Evolutionary conservation across 2,888 invertebrate genomes (phyloP), one percentile per base, ranked within the genome.

Genomic region (Mylabris sibirica): DNA sequence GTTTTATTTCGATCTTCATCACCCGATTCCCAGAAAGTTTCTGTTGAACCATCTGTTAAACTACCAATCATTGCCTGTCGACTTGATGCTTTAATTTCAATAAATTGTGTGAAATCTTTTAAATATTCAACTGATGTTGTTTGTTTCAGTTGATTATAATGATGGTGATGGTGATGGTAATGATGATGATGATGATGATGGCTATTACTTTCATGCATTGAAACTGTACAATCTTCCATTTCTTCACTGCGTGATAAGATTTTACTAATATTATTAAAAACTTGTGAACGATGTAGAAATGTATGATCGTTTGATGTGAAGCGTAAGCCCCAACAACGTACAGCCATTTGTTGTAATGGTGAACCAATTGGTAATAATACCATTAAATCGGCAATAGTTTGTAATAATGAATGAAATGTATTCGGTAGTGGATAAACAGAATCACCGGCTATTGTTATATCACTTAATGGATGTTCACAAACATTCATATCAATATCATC

Each of bases 1-100:
- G 95, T 92, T 83, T 96, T 96, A 83, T 96, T 97, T 67, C 94
- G 88, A 85, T 99, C 98, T 81, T 98, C 98, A 79, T 98, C 98
- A 0, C 97, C 98, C 44, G 97, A 97, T 86, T 99, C 99, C 99
- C 99, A 99, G 86, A 99, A 99, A 0, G 99, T 99, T 84, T 99
- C 99, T 0, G 98, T 97, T 5, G 96, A 96, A 78, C 93, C 94
- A 83, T 99, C 99, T 0, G 93, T 94, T 17, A 99, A 87, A 74
- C 97, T 96, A 2, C 93, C 94, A 3, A 96, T 92, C 96, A 99
- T 97, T 8, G 96, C 97, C 79, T 93, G 95, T 0, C 98, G 89
- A 74, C 97, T 98, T 0, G 98, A 98, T 0, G 96, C 96, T 75
- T 93, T 94, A 61, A 97, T 90, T 76, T 95, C 94, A 35, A 93